Percentiles rank a stretch among this genome's conserved stretches.
phyloP scores from a whole-genome alignment of 53 echinoderm and acorn worm genomes.

The Temnopleurus reevesii region DNA sequence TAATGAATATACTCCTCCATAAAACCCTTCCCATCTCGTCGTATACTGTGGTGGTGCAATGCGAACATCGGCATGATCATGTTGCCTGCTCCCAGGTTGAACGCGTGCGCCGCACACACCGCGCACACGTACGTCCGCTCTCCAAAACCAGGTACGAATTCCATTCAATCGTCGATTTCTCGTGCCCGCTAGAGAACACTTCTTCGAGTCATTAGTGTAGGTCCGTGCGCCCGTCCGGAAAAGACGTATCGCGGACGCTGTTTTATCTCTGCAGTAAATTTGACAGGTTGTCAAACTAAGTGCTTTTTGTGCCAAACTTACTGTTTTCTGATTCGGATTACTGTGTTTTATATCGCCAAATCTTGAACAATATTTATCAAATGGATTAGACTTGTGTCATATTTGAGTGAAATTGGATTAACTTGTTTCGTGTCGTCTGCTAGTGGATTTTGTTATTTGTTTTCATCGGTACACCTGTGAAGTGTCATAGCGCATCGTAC shows the following conservation, averaged over 20 bases:
- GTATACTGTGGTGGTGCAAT: too few relatives aligned
- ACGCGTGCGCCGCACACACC: background rate
- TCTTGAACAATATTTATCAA: background rate
- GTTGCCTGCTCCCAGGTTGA: background rate
- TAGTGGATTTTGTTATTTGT: background rate
- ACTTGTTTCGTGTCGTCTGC: constrained; percentile 1
- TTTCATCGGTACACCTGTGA: background rate
- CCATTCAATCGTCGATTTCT: background rate
- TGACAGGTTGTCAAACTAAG: background rate
- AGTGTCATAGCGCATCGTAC: background rate
- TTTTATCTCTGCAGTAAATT: too few relatives aligned
- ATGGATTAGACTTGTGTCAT: background rate
- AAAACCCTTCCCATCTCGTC: too few relatives aligned
- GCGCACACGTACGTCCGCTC: background rate
- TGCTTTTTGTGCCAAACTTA: background rate
- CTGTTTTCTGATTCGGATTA: too few relatives aligned
- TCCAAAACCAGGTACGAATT: background rate
- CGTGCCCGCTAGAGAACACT: background rate
- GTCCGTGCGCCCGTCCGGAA: background rate
- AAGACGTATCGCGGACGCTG: background rate
- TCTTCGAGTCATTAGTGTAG: background rate
- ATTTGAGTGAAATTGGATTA: background rate
- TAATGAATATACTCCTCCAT: too few relatives aligned
- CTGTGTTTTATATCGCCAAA: background rate
- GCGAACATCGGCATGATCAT: too few relatives aligned